phyloP scores from a whole-genome alignment of 2,113 vertebrate species.

The Malurus alboscapulatus region DNA sequence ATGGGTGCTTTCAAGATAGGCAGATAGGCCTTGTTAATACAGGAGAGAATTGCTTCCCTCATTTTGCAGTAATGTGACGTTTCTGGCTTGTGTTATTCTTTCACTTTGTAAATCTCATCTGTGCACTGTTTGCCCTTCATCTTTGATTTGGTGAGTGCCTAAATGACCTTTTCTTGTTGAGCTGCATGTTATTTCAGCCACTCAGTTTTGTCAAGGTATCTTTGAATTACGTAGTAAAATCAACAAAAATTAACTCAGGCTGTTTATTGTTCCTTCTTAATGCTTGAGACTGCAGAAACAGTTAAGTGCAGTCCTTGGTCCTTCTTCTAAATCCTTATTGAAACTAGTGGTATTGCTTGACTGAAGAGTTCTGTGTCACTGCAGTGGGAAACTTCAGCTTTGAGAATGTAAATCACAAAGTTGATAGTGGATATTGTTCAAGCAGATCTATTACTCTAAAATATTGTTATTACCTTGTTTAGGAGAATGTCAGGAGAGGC shows the following conservation, averaged over 20 bases:
- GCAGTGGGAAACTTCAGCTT: not conserved
- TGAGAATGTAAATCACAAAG: accelerated
- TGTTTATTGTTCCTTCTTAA: not conserved
- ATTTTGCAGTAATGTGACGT: not conserved
- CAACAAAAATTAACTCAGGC: not conserved
- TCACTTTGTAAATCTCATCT: not conserved
- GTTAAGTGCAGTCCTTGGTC: not conserved
- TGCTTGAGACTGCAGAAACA: accelerated
- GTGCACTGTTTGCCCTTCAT: not conserved
- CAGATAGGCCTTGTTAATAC: not conserved
- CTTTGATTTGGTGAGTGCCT: not conserved
- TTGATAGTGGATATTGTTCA: not conserved
- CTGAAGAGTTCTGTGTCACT: not conserved
- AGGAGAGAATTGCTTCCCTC: not conserved
- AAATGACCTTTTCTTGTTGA: not conserved
- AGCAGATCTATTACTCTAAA: not conserved
- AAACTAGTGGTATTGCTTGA: not conserved
- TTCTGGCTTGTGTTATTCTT: not conserved
- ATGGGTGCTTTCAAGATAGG: no score
- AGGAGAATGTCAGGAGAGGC: not conserved
- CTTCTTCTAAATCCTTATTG: not conserved
- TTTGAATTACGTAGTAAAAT: not conserved
- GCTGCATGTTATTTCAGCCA: not conserved
- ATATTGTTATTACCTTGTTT: not conserved
- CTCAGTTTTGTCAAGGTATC: not conserved